Conservation (phyloP, 2,113 vertebrate genomes). For the Podiceps cristatus region DNA sequence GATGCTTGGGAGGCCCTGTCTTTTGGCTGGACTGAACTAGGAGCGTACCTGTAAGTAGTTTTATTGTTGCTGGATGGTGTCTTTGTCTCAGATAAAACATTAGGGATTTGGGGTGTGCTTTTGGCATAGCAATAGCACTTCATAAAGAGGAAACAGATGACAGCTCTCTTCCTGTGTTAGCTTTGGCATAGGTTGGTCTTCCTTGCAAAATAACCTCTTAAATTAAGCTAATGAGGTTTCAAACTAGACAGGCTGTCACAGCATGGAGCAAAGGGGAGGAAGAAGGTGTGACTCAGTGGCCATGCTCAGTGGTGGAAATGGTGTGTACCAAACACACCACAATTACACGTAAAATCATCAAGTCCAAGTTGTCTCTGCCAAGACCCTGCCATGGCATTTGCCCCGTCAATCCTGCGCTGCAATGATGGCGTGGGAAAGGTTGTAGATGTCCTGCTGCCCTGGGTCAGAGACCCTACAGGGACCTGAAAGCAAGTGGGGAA, state of each 20-base stretch:
- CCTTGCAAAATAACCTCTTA: background rate
- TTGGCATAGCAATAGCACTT: background rate
- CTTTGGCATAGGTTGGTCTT: background rate
- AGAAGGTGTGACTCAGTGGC: background rate
- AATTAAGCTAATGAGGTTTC: background rate
- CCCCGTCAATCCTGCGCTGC: background rate
- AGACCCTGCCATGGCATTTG: background rate
- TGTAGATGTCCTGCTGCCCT: fast-evolving
- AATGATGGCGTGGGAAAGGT: fast-evolving
- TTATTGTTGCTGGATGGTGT: background rate
- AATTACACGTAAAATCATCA: background rate
- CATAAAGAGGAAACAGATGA: constrained; percentile 24
- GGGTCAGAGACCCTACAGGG: background rate
- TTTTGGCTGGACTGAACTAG: background rate
- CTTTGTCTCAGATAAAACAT: background rate
- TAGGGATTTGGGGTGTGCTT: background rate
- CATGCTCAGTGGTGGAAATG: background rate
- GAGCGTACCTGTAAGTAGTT: background rate
- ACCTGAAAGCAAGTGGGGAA: background rate
- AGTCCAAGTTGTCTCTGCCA: background rate
- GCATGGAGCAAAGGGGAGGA: background rate
- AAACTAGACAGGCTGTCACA: background rate
- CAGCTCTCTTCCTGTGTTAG: background rate
- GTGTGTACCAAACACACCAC: background rate
- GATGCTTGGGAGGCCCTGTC: background rate